Evolutionary conservation across 2,113 vertebrate species (phyloP), one percentile per base, ranked within the genome.

Genomic region (Apistogramma diplotaenia): DNA sequence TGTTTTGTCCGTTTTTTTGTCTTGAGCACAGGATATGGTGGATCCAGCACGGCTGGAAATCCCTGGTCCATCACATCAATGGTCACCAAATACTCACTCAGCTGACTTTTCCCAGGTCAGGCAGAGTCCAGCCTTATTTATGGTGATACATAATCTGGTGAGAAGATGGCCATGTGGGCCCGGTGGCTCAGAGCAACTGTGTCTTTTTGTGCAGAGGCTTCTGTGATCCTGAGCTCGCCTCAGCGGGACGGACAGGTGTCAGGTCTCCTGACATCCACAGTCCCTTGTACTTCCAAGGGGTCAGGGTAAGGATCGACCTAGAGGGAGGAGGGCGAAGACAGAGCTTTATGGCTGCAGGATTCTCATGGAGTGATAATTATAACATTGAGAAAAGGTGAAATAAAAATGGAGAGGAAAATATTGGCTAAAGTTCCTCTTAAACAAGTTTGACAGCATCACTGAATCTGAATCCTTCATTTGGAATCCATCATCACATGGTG

Each of bases 251-350:
- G 97, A 87, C 97, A 99, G 81, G 93, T 96, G 82, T 94, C 92
- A 3, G 96, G 96, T 91, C 96, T 96, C 80, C 91, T 74, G 78
- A 90, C 76, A 10, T 82, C 83, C 15, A 91, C 82, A 40, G 93
- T 85, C 13, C 55, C 58, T 13, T 96, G 78, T 57, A 77, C 83
- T 37, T 89, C 96, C 91, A 96, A 96, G 6, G 96, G 94, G 92
- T 97, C 97, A 15, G 98, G 97, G 91, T 98, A 97, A 18, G 97
- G 98, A 93, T 99, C 98, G 61, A 99, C 96, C 97, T 99, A 70
- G 87, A 19, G 18, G 62, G 43, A 15, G 3, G 59, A 7, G 31
- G 16, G 49, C 9, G 6, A 27, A 15, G 49, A 70, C 1, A 1
- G 9, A 51, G 65, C 25, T 70, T 70, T 31, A 21, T 61, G 60